phyloP scores from a whole-genome alignment of 2,888 invertebrate genomes.

The Dusona sp. region DNA sequence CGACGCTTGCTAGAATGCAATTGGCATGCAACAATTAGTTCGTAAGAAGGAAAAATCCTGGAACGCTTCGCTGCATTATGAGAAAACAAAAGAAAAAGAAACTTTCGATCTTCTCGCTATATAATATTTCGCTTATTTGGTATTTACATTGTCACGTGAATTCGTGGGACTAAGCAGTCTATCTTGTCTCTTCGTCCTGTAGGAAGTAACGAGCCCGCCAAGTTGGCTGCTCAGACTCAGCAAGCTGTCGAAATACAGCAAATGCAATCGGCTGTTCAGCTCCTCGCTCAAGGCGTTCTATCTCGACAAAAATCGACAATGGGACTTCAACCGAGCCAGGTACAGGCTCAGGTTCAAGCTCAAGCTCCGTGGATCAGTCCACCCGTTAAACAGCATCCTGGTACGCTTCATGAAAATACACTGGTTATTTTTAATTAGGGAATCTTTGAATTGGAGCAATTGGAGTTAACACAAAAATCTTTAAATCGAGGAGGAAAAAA shows the following conservation, averaged over 20 bases:
- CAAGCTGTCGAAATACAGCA: conserved; percentile 81
- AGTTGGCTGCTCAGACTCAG: conserved; percentile 80
- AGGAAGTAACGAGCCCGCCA: conserved; percentile 81
- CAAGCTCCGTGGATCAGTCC: conserved; percentile 80
- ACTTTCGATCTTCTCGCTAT: not conserved
- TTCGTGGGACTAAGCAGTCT: conserved; percentile 44
- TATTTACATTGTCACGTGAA: not conserved
- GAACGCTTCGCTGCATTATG: not conserved
- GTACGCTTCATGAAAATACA: conserved; percentile 71
- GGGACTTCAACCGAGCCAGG: conserved; percentile 75
- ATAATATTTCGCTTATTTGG: not conserved
- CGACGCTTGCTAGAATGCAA: conserved; percentile 2
- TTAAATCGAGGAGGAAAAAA: not conserved
- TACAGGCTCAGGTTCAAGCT: conserved; percentile 73
- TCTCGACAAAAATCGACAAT: conserved; percentile 78
- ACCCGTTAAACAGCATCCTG: conserved; percentile 81
- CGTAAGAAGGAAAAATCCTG: not conserved
- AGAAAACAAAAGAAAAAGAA: not conserved
- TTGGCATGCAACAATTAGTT: conserved; percentile 2
- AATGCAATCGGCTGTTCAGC: conserved; percentile 80
- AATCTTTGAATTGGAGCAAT: not conserved
- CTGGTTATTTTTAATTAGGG: not conserved
- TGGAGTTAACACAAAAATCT: not conserved
- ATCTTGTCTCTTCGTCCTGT: conserved; percentile 57
- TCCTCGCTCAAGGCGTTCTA: conserved; percentile 81